Conservation (phyloP, 2,888 invertebrate species). For the Corbicula japonica region DNA sequence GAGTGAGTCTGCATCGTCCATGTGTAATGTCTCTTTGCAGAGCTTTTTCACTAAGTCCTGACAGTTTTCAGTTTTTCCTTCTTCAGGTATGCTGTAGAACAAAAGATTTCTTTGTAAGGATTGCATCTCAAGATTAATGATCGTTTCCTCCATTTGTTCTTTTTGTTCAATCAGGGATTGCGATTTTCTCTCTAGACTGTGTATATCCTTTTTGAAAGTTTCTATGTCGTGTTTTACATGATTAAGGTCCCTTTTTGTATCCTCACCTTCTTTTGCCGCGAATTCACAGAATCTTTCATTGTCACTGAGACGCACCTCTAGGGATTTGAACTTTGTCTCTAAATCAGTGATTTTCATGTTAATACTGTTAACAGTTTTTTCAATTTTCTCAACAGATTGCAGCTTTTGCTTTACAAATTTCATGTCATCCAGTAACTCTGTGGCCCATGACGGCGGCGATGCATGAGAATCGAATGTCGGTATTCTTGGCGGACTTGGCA, state of each 20-base stretch:
- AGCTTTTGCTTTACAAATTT: constrained; percentile 25
- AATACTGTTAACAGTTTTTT: constrained; percentile 37
- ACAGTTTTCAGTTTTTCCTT: constrained; percentile 17
- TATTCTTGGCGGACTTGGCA: not conserved
- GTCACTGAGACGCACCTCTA: constrained; percentile 22
- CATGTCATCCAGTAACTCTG: constrained; percentile 28
- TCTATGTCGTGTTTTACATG: constrained; percentile 1
- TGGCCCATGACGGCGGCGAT: constrained; percentile 28
- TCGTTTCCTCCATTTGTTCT: constrained; percentile 7
- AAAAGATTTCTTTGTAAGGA: constrained; percentile 30
- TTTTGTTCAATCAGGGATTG: not conserved
- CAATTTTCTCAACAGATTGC: constrained; percentile 31
- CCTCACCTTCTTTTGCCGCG: constrained; percentile 8
- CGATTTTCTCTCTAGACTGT: not conserved
- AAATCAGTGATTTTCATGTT: constrained; percentile 27
- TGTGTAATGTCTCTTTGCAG: not conserved
- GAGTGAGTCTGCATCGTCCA: constrained; percentile 1
- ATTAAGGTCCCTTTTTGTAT: constrained; percentile 14
- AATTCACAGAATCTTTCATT: constrained; percentile 28
- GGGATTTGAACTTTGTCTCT: constrained; percentile 18
- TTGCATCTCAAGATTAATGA: constrained; percentile 19
- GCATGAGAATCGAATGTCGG: not conserved
- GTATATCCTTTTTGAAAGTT: constrained; percentile 11
- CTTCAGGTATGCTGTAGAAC: constrained; percentile 25
- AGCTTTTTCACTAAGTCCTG: constrained; percentile 27